Evolutionary conservation across 2,888 invertebrate genomes (phyloP).

Genomic region (Limnephilus lunatus): DNA sequence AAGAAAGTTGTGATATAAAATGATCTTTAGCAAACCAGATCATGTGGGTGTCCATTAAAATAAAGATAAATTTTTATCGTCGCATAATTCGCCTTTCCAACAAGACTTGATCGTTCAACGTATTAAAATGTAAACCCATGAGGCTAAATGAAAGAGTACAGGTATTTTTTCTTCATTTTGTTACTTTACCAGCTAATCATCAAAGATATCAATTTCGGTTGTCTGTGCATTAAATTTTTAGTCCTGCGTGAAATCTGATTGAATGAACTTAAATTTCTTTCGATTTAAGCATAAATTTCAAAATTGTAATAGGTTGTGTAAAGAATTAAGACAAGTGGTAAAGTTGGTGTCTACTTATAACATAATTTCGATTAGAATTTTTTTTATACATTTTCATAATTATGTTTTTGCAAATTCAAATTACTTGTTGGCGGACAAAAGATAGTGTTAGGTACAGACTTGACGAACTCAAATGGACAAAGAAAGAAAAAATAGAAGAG

Average conservation of each 20-base stretch:
- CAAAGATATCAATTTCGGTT: no score
- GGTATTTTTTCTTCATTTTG: not conserved
- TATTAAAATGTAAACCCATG: not conserved
- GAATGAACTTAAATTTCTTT: no score
- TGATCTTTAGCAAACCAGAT: not conserved
- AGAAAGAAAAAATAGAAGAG: not conserved
- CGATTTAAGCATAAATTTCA: no score
- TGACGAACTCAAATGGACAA: not conserved
- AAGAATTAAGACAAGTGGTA: no score
- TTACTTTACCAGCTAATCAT: not conserved
- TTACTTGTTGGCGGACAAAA: not conserved
- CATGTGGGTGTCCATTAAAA: not conserved
- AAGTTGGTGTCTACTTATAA: no score
- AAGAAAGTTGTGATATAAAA: not conserved
- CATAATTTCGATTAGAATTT: no score
- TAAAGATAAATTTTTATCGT: not conserved
- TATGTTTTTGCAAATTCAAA: no score
- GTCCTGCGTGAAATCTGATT: no score
- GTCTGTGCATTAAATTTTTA: no score
- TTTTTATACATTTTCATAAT: no score
- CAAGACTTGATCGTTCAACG: not conserved
- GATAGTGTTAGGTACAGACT: not conserved
- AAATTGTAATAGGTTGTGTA: no score
- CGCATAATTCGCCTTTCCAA: not conserved
- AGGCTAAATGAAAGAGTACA: not conserved